Evolutionary conservation across 2,797 vertebrate species (phyloP).

Genomic region (Schizopygopsis pylzovi): DNA sequence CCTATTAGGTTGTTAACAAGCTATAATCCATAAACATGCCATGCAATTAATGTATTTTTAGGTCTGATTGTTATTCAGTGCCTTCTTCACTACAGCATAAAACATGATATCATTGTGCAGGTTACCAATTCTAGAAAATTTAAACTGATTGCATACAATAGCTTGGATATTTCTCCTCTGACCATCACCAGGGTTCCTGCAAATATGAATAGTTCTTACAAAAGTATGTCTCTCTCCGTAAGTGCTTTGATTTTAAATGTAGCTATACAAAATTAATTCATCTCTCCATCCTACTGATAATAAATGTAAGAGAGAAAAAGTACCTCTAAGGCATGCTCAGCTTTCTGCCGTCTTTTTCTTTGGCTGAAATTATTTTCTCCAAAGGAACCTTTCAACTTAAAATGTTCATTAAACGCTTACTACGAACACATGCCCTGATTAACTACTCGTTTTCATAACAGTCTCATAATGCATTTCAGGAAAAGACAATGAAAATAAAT

Average conservation of each 20-base stretch:
- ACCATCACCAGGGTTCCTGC: slow-evolving; percentile 6
- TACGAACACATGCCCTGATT: slow-evolving; percentile 30
- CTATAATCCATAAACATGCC: slow-evolving; percentile 59
- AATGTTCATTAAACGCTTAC: slow-evolving; percentile 33
- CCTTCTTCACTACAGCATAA: slow-evolving; percentile 37
- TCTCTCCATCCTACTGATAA: slow-evolving; percentile 20
- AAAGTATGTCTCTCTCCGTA: slow-evolving; percentile 3
- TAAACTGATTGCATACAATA: slow-evolving; percentile 11
- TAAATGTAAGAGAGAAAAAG: slow-evolving; percentile 36
- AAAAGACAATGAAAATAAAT: slow-evolving; percentile 30
- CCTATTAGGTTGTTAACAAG: slow-evolving; percentile 31
- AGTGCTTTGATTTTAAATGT: slow-evolving; percentile 29
- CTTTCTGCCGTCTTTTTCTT: slow-evolving; percentile 50
- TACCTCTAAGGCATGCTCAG: slow-evolving; percentile 49
- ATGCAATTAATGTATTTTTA: slow-evolving; percentile 55
- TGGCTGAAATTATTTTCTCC: slow-evolving; percentile 37
- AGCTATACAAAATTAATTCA: slow-evolving; percentile 29
- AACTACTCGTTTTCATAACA: slow-evolving; percentile 39
- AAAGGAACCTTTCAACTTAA: neutral
- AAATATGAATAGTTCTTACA: neutral
- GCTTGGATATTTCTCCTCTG: neutral
- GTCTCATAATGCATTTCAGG: slow-evolving; percentile 11
- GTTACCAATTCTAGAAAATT: slow-evolving; percentile 12
- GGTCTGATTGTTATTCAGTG: slow-evolving; percentile 36
- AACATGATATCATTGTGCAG: slow-evolving; percentile 10